Conservation (phyloP, 2,888 invertebrate genomes). For the Teleiodes luculella region DNA sequence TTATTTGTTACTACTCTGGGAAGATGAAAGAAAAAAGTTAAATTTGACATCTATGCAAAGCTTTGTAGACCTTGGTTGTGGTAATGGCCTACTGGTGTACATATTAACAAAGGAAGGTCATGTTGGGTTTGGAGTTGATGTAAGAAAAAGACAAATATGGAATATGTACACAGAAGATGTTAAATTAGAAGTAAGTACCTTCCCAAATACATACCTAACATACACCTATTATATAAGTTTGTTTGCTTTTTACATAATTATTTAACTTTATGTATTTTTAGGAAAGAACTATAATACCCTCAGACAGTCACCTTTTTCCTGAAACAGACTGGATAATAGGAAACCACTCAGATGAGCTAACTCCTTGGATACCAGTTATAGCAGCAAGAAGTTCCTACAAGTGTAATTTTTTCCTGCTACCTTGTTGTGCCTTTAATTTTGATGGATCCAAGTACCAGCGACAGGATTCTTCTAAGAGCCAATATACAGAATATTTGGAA, state of each 20-base stretch:
- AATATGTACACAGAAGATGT: conserved; percentile 83
- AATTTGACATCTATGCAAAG: conserved; percentile 63
- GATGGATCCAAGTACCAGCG: conserved; percentile 90
- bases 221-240: no score
- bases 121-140: conserved; percentile 89
- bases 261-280: conserved; percentile 43
- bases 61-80: conserved; percentile 98
- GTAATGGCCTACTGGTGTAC: conserved; percentile 95
- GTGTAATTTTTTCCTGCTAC: conserved; percentile 92
- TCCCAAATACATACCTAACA: background rate
- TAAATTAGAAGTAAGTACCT: conserved; percentile 78
- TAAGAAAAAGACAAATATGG: conserved; percentile 93
- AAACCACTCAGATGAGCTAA: conserved; percentile 99
- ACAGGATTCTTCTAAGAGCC: conserved; percentile 83
- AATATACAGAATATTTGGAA: conserved; percentile 86
- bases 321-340: conserved; percentile 96
- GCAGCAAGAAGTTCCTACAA: conserved; percentile 86
- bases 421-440: conserved; percentile 97
- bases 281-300: conserved; percentile 84
- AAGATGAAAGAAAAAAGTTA: conserved; percentile 67
- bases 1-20: conserved; percentile 91
- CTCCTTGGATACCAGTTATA: conserved; percentile 98
- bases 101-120: conserved; percentile 91
- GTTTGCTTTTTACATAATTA: background rate
- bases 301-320: conserved; percentile 81